Conservation (phyloP, 2,113 vertebrate genomes). For the Pholis gunnellus region DNA sequence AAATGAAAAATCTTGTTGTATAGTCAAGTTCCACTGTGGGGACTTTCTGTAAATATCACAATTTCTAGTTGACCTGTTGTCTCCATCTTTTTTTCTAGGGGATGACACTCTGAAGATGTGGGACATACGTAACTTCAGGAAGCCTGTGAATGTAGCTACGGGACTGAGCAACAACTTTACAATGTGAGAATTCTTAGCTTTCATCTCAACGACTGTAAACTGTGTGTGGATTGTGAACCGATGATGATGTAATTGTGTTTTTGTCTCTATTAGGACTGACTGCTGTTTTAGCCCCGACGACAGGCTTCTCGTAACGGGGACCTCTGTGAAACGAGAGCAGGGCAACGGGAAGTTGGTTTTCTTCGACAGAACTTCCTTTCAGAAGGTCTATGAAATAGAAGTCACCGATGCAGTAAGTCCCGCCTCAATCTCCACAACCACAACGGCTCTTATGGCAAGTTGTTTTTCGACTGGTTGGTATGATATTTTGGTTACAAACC, state of each 20-base stretch:
- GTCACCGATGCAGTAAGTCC: slow-evolving; percentile 92
- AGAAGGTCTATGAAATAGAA: slow-evolving; percentile 92
- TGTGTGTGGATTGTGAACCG: slow-evolving; percentile 4
- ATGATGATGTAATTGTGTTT: slow-evolving; percentile 2
- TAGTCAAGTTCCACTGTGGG: neutral
- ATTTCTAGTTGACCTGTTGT: slow-evolving; percentile 12
- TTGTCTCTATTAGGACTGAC: slow-evolving; percentile 88
- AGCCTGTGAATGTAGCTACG: slow-evolving; percentile 89
- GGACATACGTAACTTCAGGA: slow-evolving; percentile 97
- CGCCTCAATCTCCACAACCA: neutral
- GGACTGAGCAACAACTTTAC: slow-evolving; percentile 91
- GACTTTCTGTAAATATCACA: slow-evolving; percentile 12
- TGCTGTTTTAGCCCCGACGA: slow-evolving; percentile 99
- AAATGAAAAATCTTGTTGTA: slow-evolving; percentile 37
- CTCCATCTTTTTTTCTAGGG: slow-evolving; percentile 78
- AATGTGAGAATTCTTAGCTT: slow-evolving; percentile 86
- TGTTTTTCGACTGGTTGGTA: slow-evolving; percentile 37
- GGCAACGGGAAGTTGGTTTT: slow-evolving; percentile 93
- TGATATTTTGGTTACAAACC: slow-evolving; percentile 38
- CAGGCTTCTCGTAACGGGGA: slow-evolving; percentile 93
- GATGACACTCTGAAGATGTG: slow-evolving; percentile 96
- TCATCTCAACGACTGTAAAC: neutral
- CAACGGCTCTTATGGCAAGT: slow-evolving; percentile 4
- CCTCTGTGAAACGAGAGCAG: slow-evolving; percentile 91
- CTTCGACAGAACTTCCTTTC: slow-evolving; percentile 90